Evolutionary conservation across 1,140 invertebrate species (phyloP).

Genomic region (Hylaeus volcanicus): DNA sequence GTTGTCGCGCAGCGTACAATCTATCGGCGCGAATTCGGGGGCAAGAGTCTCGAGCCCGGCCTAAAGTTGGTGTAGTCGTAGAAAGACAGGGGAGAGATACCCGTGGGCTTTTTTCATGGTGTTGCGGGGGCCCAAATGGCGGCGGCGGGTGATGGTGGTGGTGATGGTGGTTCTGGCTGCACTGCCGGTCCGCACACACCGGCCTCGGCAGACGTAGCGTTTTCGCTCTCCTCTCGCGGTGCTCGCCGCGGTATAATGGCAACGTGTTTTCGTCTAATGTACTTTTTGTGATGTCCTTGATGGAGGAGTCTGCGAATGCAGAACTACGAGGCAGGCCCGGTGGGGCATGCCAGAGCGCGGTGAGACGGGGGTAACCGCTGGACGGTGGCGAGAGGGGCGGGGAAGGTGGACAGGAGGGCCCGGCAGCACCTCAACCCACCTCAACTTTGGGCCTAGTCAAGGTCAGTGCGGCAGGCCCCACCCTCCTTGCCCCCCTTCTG

Average conservation of each 20-base stretch:
- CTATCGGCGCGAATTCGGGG: not conserved
- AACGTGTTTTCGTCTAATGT: constrained; percentile 81
- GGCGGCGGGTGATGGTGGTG: constrained; percentile 39
- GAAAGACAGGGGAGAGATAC: constrained; percentile 54
- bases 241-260: constrained; percentile 74
- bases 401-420: constrained; percentile 72
- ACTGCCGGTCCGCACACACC: constrained; percentile 40
- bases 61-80: constrained; percentile 59
- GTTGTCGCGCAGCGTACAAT: not conserved
- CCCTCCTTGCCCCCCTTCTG: constrained; percentile 51
- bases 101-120: constrained; percentile 60
- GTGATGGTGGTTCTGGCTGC: constrained; percentile 39
- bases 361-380: constrained; percentile 29
- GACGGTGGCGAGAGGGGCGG: constrained; percentile 7
- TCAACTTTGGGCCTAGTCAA: constrained; percentile 79
- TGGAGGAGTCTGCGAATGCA: constrained; percentile 81
- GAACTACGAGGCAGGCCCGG: constrained; percentile 75
- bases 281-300: constrained; percentile 81
- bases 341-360: constrained; percentile 49
- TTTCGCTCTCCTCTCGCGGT: constrained; percentile 64
- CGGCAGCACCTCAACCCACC: constrained; percentile 75
- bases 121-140: constrained; percentile 57
- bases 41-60: constrained; percentile 53
- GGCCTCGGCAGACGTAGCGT: constrained; percentile 61
- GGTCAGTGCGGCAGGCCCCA: constrained; percentile 73